Evolutionary conservation across 2,113 vertebrate species (phyloP).

Genomic region (Rostratula benghalensis): DNA sequence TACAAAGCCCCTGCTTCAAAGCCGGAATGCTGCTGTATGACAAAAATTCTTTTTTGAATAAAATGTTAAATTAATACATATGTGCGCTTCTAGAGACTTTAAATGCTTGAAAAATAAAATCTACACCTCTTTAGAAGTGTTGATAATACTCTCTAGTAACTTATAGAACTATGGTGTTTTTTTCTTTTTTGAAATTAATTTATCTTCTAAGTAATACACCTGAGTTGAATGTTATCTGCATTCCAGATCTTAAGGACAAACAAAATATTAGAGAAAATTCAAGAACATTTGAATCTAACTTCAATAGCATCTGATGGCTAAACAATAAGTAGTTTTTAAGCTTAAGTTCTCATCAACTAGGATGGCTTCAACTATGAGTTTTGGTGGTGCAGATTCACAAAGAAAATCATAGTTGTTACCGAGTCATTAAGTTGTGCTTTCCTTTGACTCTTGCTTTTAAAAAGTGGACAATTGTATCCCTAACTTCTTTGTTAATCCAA

Average conservation of each 20-base stretch:
- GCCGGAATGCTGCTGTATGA: conserved; percentile 95
- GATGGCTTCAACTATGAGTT: not conserved
- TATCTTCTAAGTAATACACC: not conserved
- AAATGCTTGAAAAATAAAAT: not conserved
- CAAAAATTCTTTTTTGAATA: not conserved
- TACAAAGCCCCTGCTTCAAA: conserved; percentile 96
- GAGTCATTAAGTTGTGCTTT: not conserved
- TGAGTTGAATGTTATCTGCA: not conserved
- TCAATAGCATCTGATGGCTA: not conserved
- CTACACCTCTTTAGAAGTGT: not conserved
- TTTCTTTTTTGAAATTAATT: not conserved
- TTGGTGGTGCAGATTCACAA: not conserved
- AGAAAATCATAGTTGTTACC: not conserved
- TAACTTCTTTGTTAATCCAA: not conserved
- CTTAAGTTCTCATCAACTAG: not conserved
- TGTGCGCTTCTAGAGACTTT: not conserved
- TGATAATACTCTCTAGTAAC: not conserved
- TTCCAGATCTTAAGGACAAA: not conserved
- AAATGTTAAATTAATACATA: not conserved
- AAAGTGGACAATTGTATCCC: not conserved
- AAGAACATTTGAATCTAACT: not conserved
- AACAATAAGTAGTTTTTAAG: not conserved
- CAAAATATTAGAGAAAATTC: not conserved
- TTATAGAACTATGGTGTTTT: not conserved
- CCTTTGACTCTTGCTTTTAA: not conserved